Evolutionary conservation across 2,113 vertebrate genomes (phyloP).

Genomic region (Trichomycterus rosablanca): DNA sequence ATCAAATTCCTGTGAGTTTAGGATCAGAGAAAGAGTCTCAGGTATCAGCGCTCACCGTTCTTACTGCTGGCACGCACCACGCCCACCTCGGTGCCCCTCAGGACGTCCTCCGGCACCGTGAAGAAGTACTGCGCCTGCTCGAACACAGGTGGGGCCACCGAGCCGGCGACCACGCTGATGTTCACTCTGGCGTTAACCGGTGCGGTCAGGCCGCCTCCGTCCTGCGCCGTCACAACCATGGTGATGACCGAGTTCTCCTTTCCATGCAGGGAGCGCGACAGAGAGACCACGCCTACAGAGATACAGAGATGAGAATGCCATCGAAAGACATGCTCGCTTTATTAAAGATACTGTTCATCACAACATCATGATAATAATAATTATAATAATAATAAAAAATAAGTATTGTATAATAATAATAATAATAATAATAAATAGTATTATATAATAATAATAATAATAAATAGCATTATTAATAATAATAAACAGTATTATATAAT

Average conservation of each 20-base stretch:
- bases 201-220: slow-evolving; percentile 81
- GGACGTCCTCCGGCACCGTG: slow-evolving; percentile 78
- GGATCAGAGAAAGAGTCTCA: too few relatives aligned
- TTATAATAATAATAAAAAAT: too few relatives aligned
- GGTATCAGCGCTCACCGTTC: slow-evolving; percentile 60
- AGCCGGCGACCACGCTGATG: slow-evolving; percentile 87
- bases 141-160: slow-evolving; percentile 80
- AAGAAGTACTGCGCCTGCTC: slow-evolving; percentile 92
- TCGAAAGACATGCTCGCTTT: too few relatives aligned
- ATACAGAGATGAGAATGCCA: slow-evolving; percentile 15
- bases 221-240: slow-evolving; percentile 83
- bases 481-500: too few relatives aligned
- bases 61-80: slow-evolving; percentile 72
- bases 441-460: too few relatives aligned
- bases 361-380: too few relatives aligned
- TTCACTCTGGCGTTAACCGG: slow-evolving; percentile 82
- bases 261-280: slow-evolving; percentile 83
- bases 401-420: too few relatives aligned
- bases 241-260: slow-evolving; percentile 85
- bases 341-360: too few relatives aligned
- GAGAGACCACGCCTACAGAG: slow-evolving; percentile 78
- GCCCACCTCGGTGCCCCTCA: slow-evolving; percentile 80
- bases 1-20: neutral
- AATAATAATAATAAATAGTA: too few relatives aligned
- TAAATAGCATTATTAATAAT: too few relatives aligned